Evolutionary conservation across 2,113 vertebrate genomes (phyloP).

Genomic region (Mastomys natalensis): DNA sequence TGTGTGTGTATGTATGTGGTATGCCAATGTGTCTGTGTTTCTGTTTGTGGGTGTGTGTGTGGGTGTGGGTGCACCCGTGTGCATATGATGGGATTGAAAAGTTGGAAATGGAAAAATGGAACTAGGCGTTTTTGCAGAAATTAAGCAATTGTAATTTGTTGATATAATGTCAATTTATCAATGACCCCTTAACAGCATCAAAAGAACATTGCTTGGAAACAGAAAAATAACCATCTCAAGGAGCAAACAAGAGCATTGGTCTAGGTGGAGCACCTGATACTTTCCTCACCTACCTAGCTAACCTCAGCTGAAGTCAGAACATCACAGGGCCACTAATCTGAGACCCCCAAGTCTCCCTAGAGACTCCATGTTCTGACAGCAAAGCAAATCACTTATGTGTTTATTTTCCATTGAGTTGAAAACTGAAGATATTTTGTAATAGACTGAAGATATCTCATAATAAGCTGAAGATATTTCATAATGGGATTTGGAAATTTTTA

Average conservation of each 20-base stretch:
- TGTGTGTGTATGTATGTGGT: background rate
- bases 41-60: background rate
- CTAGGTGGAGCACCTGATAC: constrained; percentile 37
- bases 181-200: constrained; percentile 44
- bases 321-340: background rate
- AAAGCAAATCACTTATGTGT: constrained; percentile 83
- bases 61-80: background rate
- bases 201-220: constrained; percentile 32
- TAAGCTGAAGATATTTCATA: constrained; percentile 85
- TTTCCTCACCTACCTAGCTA: background rate
- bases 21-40: too few relatives aligned
- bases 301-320: background rate
- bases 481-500: constrained; percentile 83
- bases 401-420: constrained; percentile 84
- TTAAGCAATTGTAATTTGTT: constrained; percentile 58
- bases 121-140: constrained; percentile 75
- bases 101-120: constrained; percentile 65
- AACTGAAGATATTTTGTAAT: constrained; percentile 86
- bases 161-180: constrained; percentile 51
- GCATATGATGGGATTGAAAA: background rate
- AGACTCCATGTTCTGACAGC: constrained; percentile 71
- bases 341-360: constrained; percentile 51
- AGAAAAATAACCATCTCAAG: background rate
- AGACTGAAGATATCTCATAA: constrained; percentile 85
- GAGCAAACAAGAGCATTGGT: constrained; percentile 57